These are phyloP conservation scores for Laspeyria flexula DNA, from an alignment of 2,888 invertebrate genomes.

Conservation along the genomic window DNA sequence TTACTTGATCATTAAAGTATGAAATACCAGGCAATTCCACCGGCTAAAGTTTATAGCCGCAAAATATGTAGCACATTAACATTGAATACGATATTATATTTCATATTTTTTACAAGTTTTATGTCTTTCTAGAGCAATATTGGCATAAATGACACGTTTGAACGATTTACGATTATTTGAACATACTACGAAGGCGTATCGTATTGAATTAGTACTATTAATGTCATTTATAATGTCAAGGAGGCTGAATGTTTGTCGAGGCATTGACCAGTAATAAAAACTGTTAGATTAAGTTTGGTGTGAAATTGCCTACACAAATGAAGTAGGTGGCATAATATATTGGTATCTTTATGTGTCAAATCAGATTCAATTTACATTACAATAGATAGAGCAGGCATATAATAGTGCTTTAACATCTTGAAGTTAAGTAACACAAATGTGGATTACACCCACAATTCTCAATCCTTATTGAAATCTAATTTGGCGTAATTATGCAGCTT, in stretches of 20 bases:
- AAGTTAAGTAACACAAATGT: no score
- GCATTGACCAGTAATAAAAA: constrained; percentile 4
- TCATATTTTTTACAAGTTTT: constrained; percentile 1
- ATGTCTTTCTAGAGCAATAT: constrained; percentile 18
- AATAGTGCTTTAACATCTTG: no score
- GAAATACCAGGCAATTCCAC: not conserved
- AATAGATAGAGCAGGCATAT: no score
- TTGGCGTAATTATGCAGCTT: no score
- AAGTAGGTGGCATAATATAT: not conserved
- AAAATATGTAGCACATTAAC: not conserved
- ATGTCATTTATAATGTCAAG: constrained; percentile 31
- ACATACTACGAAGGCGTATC: constrained; percentile 21
- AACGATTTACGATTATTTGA: constrained; percentile 38
- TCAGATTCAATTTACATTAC: no score
- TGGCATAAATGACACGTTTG: constrained; percentile 15
- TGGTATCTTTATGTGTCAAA: not conserved
- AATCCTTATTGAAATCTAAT: no score
- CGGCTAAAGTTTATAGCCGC: not conserved
- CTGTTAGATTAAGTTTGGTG: not conserved
- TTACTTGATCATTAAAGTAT: not conserved
- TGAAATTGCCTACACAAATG: not conserved
- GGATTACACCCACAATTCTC: no score
- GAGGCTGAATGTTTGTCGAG: constrained; percentile 21
- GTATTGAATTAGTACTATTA: constrained; percentile 16
- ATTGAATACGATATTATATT: not conserved